phyloP scores from a whole-genome alignment of 1,140 invertebrate genomes.

The Microplitis mediator region DNA sequence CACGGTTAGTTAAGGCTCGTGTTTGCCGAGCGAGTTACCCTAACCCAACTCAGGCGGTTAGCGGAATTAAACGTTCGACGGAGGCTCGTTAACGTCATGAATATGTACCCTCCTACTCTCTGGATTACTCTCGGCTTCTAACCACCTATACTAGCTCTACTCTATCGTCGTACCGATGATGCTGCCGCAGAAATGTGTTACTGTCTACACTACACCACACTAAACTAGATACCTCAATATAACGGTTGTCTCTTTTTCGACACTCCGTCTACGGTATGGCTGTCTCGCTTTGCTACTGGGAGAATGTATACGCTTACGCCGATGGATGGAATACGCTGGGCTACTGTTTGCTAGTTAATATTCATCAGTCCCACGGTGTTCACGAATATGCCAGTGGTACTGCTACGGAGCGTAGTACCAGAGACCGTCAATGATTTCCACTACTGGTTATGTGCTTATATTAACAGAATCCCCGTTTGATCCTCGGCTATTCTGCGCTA shows the following conservation, averaged over 20 bases:
- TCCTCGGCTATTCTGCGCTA: slow-evolving; percentile 16
- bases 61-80: slow-evolving; percentile 64
- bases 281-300: too few relatives aligned
- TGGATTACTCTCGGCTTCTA: slow-evolving; percentile 17
- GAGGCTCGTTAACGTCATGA: slow-evolving; percentile 65
- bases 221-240: neutral
- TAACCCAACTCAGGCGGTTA: slow-evolving; percentile 61
- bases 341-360: slow-evolving; percentile 62
- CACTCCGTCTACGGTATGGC: neutral
- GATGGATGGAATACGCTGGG: slow-evolving; percentile 30
- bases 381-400: slow-evolving; percentile 29
- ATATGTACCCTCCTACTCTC: slow-evolving; percentile 62
- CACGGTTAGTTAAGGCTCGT: slow-evolving; percentile 63
- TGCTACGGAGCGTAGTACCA: neutral
- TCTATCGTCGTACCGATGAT: neutral
- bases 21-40: slow-evolving; percentile 64
- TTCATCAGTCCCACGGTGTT: slow-evolving; percentile 49
- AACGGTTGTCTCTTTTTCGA: slow-evolving; percentile 19
- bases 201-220: slow-evolving; percentile 4
- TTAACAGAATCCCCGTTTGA: slow-evolving; percentile 41
- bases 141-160: slow-evolving; percentile 27
- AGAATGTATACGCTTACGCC: neutral
- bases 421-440: slow-evolving; percentile 53
- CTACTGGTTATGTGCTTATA: slow-evolving; percentile 36
- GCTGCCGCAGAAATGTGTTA: neutral